These are phyloP conservation scores for Antheraea pernyi DNA, from an alignment of 1,140 invertebrate species.

Conservation along the genomic window DNA sequence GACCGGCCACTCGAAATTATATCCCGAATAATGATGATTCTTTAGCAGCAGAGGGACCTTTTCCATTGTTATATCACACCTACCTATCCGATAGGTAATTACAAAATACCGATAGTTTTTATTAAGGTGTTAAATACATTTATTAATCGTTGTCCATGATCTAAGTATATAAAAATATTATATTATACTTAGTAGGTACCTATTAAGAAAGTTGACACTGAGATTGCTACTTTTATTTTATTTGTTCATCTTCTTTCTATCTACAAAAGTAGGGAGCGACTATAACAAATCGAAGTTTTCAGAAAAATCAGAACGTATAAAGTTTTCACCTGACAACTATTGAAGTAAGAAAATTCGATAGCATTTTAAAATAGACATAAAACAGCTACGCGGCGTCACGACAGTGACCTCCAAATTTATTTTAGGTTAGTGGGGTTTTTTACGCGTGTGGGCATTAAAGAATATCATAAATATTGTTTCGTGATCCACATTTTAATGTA, in stretches of 20 bases:
- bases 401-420: conserved; percentile 10
- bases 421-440: conserved; percentile 14
- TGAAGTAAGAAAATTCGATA: neutral
- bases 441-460: conserved; percentile 9
- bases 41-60: conserved; percentile 14
- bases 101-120: too few species aligned
- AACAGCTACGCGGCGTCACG: conserved; percentile 1
- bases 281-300: too few species aligned
- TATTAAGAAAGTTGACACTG: too few species aligned
- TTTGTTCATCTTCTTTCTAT: too few species aligned
- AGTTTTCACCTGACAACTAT: neutral
- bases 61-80: neutral
- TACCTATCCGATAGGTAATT: neutral
- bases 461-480: conserved; percentile 20
- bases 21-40: conserved; percentile 61
- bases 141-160: too few species aligned
- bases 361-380: conserved; percentile 5
- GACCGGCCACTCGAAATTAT: conserved; percentile 51
- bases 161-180: too few species aligned
- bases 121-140: too few species aligned
- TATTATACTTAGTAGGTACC: too few species aligned
- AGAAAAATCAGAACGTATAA: neutral
- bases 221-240: too few species aligned
- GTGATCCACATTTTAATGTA: conserved; percentile 16
- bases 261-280: too few species aligned